phyloP scores from a whole-genome alignment of 2,888 invertebrate genomes.

The Lasiommata megera region DNA sequence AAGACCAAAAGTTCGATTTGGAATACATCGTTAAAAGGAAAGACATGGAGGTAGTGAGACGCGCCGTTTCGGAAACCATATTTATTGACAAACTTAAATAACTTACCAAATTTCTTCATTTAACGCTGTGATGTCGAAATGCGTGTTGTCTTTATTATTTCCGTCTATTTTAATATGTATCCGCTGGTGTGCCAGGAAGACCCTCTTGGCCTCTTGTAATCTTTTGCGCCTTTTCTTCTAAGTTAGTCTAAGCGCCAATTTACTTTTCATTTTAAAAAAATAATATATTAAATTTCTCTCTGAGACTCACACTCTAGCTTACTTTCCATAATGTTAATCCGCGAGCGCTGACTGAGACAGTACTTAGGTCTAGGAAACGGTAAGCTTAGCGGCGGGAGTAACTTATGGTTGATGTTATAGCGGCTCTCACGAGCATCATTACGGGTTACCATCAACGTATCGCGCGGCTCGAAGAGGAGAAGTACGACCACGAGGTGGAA shows the following conservation, averaged over 20 bases:
- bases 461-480: slow-evolving; percentile 91
- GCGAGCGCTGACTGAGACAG: slow-evolving; percentile 43
- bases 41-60: slow-evolving; percentile 96
- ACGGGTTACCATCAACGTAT: slow-evolving; percentile 92
- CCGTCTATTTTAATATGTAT: slow-evolving; percentile 63
- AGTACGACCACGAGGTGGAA: slow-evolving; percentile 99
- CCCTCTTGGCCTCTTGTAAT: slow-evolving; percentile 45
- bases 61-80: slow-evolving; percentile 56
- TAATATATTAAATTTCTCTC: slow-evolving; percentile 47
- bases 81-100: slow-evolving; percentile 70
- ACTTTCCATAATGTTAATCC: slow-evolving; percentile 45
- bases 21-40: slow-evolving; percentile 99
- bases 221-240: slow-evolving; percentile 65
- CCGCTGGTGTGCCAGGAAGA: slow-evolving; percentile 51
- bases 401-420: slow-evolving; percentile 79
- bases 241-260: slow-evolving; percentile 54
- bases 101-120: slow-evolving; percentile 66
- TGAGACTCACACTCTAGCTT: slow-evolving; percentile 62
- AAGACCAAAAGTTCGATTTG: slow-evolving; percentile 98
- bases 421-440: slow-evolving; percentile 85
- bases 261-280: slow-evolving; percentile 55
- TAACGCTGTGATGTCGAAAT: slow-evolving; percentile 68
- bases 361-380: slow-evolving; percentile 35
- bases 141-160: slow-evolving; percentile 64
- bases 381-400: slow-evolving; percentile 48